phyloP scores from a whole-genome alignment of 35 echinoderm and acorn worm genomes.

The Ophioderma brevispina region DNA sequence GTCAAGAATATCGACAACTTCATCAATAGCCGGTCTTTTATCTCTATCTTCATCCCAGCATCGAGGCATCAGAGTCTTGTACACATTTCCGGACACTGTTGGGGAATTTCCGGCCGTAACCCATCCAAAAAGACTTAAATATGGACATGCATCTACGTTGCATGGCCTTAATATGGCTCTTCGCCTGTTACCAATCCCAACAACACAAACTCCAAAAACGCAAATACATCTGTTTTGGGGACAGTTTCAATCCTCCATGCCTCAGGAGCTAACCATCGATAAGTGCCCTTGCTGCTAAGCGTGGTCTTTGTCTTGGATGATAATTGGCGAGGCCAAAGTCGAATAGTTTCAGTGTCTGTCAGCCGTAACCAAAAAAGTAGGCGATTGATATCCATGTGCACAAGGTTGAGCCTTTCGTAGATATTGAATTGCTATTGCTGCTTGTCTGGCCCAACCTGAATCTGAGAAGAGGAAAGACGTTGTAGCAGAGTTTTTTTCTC shows the following conservation, averaged over 20 bases:
- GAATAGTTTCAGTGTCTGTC: slow-evolving; percentile 1
- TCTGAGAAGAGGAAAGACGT: neutral
- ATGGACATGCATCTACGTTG: neutral
- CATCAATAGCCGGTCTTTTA: neutral
- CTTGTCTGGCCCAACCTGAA: neutral
- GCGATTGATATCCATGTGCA: slow-evolving; percentile 12
- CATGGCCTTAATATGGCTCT: neutral
- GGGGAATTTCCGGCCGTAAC: neutral
- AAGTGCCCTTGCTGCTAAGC: neutral
- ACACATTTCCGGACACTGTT: neutral
- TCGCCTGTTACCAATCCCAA: neutral
- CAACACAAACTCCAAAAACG: neutral
- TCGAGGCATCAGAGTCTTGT: neutral
- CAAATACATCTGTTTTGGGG: slow-evolving; percentile 7
- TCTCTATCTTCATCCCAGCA: neutral
- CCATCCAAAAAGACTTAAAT: neutral
- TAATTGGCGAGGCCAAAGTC: neutral
- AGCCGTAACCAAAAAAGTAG: neutral
- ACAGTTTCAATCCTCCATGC: neutral
- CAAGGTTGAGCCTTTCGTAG: neutral
- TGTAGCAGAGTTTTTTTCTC: neutral
- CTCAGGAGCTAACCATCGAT: neutral
- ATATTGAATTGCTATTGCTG: neutral
- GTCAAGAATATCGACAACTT: neutral
- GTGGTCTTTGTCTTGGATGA: neutral